These are phyloP conservation scores for Vollenhovia emeryi DNA, from an alignment of 1,140 invertebrate species.

Conservation along the genomic window DNA sequence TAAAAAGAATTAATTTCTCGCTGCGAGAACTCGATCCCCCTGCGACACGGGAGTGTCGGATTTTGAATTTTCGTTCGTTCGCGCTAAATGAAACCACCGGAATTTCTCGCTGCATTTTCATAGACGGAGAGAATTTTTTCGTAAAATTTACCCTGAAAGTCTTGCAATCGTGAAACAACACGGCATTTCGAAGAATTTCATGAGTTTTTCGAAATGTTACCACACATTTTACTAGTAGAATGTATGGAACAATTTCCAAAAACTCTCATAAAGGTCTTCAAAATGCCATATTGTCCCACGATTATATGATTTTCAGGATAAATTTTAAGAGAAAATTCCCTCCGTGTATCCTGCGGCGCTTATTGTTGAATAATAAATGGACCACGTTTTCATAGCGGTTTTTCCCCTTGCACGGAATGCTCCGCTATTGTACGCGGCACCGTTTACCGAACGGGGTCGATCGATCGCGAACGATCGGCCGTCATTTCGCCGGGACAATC, in stretches of 20 bases:
- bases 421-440: background rate
- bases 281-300: no score
- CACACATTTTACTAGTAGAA: no score
- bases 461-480: conserved; percentile 20
- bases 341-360: no score
- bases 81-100: background rate
- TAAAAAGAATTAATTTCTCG: background rate
- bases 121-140: no score
- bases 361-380: conserved; percentile 5
- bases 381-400: background rate
- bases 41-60: background rate
- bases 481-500: conserved; percentile 14
- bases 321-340: no score
- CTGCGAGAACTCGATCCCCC: background rate
- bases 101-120: background rate
- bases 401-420: background rate
- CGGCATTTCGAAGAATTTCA: no score
- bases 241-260: no score
- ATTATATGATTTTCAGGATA: no score
- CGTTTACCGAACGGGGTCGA: conserved; percentile 24
- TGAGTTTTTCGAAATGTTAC: no score
- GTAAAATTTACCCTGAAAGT: no score
- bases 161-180: no score
- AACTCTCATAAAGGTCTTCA: no score
- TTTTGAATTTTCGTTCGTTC: background rate